Conservation (phyloP, 2,888 invertebrate species). For the Lacanobia oleracea region DNA sequence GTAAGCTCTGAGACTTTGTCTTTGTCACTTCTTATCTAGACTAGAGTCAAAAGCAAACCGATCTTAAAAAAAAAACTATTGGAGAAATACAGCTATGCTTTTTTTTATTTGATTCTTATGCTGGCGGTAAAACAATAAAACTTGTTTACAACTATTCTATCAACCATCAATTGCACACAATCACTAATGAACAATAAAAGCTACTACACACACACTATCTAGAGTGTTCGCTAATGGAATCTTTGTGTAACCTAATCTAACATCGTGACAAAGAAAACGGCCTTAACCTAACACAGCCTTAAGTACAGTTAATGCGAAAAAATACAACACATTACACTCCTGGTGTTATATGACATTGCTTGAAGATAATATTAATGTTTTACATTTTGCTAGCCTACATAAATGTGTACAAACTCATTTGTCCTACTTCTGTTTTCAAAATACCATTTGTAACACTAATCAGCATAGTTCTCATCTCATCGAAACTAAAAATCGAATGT, state of each 20-base stretch:
- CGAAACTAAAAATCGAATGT: too few relatives aligned
- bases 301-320: slow-evolving; percentile 26
- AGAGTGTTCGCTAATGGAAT: slow-evolving; percentile 56
- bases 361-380: slow-evolving; percentile 1
- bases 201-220: slow-evolving; percentile 3
- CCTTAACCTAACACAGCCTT: slow-evolving; percentile 6
- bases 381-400: neutral
- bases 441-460: too few relatives aligned
- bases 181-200: slow-evolving; percentile 26
- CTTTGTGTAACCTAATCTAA: slow-evolving; percentile 50
- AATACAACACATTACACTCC: slow-evolving; percentile 17
- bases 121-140: neutral
- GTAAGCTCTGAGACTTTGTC: too few relatives aligned
- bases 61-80: too few relatives aligned
- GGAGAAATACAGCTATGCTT: too few relatives aligned
- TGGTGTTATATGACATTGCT: too few relatives aligned
- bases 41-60: too few relatives aligned
- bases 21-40: too few relatives aligned
- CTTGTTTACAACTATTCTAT: neutral
- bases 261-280: slow-evolving; percentile 34
- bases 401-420: too few relatives aligned
- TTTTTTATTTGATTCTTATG: too few relatives aligned
- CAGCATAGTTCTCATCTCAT: too few relatives aligned
- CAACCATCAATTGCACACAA: slow-evolving; percentile 12
- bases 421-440: too few relatives aligned